phyloP scores from a whole-genome alignment of 2,888 invertebrate species.

The Craniophora ligustri region DNA sequence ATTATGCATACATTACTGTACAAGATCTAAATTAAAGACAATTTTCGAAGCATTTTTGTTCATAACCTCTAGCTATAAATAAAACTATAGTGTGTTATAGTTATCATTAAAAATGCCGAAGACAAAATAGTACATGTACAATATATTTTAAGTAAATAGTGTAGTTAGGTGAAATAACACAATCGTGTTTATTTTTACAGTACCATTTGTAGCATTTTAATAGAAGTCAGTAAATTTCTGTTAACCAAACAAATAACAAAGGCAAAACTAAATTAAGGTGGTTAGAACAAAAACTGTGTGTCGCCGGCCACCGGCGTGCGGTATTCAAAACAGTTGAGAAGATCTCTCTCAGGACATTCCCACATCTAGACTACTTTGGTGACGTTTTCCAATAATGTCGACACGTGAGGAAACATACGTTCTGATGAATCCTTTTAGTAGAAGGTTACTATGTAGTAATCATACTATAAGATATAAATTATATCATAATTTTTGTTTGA shows the following conservation, averaged over 20 bases:
- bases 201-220: neutral
- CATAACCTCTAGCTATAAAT: too few species aligned
- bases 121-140: too few species aligned
- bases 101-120: too few species aligned
- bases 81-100: too few species aligned
- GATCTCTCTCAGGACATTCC: conserved; percentile 77
- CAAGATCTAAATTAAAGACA: too few species aligned
- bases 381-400: conserved; percentile 63
- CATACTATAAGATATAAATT: too few species aligned
- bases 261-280: conserved; percentile 69
- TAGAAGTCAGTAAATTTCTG: neutral
- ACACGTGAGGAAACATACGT: conserved; percentile 18
- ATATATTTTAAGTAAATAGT: too few species aligned
- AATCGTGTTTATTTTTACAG: neutral
- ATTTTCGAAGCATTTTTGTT: too few species aligned
- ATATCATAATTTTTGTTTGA: too few species aligned
- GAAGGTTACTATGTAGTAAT: too few species aligned
- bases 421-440: neutral
- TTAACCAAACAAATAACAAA: conserved; percentile 60
- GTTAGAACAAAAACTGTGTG: conserved; percentile 74
- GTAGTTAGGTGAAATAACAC: too few species aligned
- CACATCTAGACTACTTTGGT: conserved; percentile 70
- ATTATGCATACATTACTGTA: too few species aligned
- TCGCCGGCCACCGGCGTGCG: conserved; percentile 69
- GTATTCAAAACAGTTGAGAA: conserved; percentile 82